Percentiles rank a stretch among this genome's conserved stretches.
phyloP scores from a whole-genome alignment of 1,140 invertebrate genomes.

The Diachasmimorpha longicaudata region DNA sequence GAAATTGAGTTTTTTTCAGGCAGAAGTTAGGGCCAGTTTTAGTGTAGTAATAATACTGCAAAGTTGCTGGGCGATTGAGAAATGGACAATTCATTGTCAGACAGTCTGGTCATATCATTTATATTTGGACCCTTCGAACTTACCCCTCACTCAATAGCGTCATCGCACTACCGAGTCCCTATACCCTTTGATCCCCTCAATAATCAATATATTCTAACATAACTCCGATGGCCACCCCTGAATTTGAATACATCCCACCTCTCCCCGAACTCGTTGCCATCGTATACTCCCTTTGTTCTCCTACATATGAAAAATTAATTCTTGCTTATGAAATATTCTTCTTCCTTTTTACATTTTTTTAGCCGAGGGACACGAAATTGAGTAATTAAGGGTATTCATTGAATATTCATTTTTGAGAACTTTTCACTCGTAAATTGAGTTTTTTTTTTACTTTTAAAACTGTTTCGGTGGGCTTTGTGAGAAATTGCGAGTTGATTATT shows the following conservation, averaged over 20 bases:
- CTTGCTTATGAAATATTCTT: not conserved
- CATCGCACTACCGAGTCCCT: slow-evolving; percentile 32
- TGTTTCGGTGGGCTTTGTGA: too few relatives aligned
- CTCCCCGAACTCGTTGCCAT: slow-evolving; percentile 37
- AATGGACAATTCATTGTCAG: not conserved
- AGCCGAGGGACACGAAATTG: not conserved
- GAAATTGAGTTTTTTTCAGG: not conserved
- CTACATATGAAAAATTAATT: slow-evolving; percentile 5
- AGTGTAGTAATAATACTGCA: not conserved
- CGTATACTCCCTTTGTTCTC: slow-evolving; percentile 39
- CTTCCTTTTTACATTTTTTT: not conserved
- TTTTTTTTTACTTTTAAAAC: not conserved
- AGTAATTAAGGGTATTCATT: not conserved
- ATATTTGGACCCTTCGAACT: not conserved
- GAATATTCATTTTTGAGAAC: not conserved
- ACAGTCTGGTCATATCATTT: not conserved
- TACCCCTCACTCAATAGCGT: not conserved
- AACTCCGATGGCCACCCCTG: slow-evolving; percentile 60
- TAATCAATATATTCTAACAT: slow-evolving; percentile 65
- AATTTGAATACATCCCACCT: slow-evolving; percentile 56
- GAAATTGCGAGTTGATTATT: too few relatives aligned
- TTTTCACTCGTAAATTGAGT: not conserved
- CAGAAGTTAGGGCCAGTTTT: not conserved
- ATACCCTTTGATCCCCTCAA: slow-evolving; percentile 61
- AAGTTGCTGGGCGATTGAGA: not conserved